Evolutionary conservation across 2,113 vertebrate genomes (phyloP).

Genomic region (Chrysemys picta): DNA sequence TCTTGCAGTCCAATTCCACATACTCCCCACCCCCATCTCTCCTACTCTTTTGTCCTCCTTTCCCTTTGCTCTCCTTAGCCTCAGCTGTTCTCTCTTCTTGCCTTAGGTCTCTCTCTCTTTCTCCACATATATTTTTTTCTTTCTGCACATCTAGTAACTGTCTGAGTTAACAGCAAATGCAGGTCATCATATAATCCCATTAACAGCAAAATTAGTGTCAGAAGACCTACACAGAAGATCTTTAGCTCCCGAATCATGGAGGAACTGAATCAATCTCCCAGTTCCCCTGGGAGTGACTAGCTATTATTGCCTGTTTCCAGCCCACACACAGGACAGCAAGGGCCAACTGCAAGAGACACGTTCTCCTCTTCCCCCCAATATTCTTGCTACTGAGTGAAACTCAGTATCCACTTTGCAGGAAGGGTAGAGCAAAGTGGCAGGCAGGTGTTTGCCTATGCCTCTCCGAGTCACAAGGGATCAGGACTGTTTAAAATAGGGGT

Average conservation of each 20-base stretch:
- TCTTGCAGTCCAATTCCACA: not conserved
- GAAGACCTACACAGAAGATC: not conserved
- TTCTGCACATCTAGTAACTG: not conserved
- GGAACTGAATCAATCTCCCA: not conserved
- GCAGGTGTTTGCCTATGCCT: not conserved
- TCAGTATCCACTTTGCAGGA: not conserved
- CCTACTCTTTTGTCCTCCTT: not conserved
- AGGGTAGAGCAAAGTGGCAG: not conserved
- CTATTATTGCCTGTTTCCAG: not conserved
- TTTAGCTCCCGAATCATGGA: not conserved
- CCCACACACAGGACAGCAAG: not conserved
- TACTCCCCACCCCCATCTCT: not conserved
- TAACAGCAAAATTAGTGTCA: not conserved
- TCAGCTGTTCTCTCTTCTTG: not conserved
- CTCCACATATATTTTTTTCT: not conserved
- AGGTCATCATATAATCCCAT: not conserved
- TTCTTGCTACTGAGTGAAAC: not conserved
- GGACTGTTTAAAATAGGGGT: not conserved
- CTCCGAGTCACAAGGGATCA: not conserved
- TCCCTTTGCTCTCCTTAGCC: not conserved
- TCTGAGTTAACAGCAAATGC: not conserved
- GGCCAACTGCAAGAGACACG: not conserved
- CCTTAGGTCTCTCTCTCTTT: not conserved
- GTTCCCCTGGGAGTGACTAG: not conserved
- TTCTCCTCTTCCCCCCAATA: not conserved